A percentile compares a stretch with the other conserved stretches of the same genome.
phyloP scores from a whole-genome alignment of 2,113 vertebrate genomes.

The Balaeniceps rex region DNA sequence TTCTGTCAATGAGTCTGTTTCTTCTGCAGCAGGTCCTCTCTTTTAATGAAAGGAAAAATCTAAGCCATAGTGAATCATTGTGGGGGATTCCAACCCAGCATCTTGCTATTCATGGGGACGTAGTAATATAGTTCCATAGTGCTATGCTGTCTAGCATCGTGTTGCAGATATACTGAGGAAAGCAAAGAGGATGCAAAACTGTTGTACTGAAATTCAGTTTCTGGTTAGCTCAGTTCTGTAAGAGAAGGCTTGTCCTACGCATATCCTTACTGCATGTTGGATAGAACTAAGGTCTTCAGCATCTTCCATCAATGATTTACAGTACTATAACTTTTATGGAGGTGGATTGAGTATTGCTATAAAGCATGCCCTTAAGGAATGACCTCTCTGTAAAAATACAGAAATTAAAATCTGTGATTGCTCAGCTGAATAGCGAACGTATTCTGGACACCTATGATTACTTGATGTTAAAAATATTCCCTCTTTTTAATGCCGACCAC shows the following conservation, averaged over 20 bases:
- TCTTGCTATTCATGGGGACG: background rate
- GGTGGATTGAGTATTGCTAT: background rate
- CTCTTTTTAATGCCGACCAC: background rate
- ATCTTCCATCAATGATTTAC: background rate
- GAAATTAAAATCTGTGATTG: background rate
- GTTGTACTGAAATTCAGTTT: background rate
- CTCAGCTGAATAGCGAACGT: background rate
- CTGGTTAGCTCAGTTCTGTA: background rate
- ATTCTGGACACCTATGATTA: background rate
- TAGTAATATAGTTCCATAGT: background rate
- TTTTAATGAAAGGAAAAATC: background rate
- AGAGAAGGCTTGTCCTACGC: background rate
- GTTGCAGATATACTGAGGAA: background rate
- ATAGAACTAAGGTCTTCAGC: background rate
- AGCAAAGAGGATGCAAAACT: background rate
- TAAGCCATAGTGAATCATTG: background rate
- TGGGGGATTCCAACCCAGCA: background rate
- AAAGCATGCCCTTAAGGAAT: background rate
- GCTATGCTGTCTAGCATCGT: background rate
- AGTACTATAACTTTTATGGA: background rate
- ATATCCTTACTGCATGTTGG: background rate
- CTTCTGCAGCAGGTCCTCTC: background rate
- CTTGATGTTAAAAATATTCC: background rate
- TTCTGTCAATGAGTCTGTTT: background rate
- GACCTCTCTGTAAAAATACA: background rate